Evolutionary conservation across 2,113 vertebrate genomes (phyloP).

Genomic region (Pantherophis guttatus): DNA sequence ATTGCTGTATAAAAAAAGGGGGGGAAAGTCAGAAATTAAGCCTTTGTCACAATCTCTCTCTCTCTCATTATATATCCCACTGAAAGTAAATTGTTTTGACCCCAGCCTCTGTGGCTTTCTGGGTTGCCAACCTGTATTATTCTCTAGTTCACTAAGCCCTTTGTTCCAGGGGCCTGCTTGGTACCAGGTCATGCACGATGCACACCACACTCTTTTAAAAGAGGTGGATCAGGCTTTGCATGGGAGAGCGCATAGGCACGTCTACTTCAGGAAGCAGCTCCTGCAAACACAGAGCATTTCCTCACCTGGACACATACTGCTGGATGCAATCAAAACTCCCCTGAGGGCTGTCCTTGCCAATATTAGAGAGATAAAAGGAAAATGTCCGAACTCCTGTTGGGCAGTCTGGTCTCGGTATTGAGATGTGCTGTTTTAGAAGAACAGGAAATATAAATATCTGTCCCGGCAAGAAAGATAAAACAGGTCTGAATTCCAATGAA

Average conservation of each 20-base stretch:
- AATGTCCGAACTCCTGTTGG: conserved; percentile 80
- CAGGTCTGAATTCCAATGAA: neutral
- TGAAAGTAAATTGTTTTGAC: neutral
- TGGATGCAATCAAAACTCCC: conserved; percentile 97
- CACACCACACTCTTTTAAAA: neutral
- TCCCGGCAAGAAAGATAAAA: neutral
- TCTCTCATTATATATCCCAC: neutral
- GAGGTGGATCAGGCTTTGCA: neutral
- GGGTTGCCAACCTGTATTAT: neutral
- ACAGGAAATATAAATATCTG: neutral
- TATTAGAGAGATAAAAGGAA: conserved; percentile 91
- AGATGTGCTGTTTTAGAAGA: conserved; percentile 82
- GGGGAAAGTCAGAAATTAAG: neutral
- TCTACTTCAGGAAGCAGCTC: neutral
- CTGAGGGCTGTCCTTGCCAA: conserved; percentile 94
- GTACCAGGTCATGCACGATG: neutral
- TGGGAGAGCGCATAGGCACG: neutral
- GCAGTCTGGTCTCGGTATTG: conserved; percentile 81
- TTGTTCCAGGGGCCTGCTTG: neutral
- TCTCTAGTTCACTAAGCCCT: neutral
- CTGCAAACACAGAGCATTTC: neutral
- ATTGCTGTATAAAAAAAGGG: conserved; percentile 70
- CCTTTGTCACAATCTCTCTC: neutral
- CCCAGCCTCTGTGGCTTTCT: neutral
- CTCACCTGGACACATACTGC: conserved; percentile 93